These are phyloP conservation scores for Cynoglossus semilaevis DNA, from an alignment of 2,113 vertebrate species.

Conservation along the genomic window DNA sequence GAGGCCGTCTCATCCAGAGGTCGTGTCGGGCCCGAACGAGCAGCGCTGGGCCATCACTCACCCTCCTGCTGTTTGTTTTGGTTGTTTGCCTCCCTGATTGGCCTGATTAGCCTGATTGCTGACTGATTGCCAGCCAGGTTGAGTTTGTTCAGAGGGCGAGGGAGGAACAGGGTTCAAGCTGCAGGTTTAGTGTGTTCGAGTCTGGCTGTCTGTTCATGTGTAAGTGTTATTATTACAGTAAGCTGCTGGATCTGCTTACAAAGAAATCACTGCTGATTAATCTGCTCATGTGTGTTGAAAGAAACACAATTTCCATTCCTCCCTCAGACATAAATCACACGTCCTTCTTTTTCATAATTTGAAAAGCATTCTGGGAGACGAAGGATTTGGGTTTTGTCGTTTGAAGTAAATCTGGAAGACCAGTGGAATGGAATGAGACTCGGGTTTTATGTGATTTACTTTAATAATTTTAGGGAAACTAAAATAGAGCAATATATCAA, in stretches of 20 bases:
- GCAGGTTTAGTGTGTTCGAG: constrained; percentile 8
- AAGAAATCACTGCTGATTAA: constrained; percentile 1
- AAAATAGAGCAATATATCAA: no score
- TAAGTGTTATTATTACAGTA: constrained; percentile 2
- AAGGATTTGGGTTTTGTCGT: no score
- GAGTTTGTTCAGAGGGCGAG: constrained; percentile 24
- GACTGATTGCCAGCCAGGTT: constrained; percentile 54
- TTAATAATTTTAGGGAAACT: no score
- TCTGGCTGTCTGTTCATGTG: constrained; percentile 14
- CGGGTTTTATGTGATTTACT: no score
- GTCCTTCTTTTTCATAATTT: no score
- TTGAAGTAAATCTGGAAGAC: no score
- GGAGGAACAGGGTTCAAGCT: constrained; percentile 25
- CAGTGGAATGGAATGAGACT: no score
- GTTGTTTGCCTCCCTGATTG: constrained; percentile 55
- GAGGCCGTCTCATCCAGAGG: constrained; percentile 48
- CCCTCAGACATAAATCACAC: background rate
- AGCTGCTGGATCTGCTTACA: background rate
- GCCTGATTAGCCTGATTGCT: constrained; percentile 64
- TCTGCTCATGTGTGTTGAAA: background rate
- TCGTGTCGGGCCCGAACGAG: constrained; percentile 44
- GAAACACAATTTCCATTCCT: background rate
- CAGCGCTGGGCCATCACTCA: constrained; percentile 56
- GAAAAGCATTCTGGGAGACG: background rate
- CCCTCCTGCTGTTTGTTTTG: constrained; percentile 66